Conservation (phyloP, 2,113 vertebrate genomes). For the Planiliza haematocheilus region DNA sequence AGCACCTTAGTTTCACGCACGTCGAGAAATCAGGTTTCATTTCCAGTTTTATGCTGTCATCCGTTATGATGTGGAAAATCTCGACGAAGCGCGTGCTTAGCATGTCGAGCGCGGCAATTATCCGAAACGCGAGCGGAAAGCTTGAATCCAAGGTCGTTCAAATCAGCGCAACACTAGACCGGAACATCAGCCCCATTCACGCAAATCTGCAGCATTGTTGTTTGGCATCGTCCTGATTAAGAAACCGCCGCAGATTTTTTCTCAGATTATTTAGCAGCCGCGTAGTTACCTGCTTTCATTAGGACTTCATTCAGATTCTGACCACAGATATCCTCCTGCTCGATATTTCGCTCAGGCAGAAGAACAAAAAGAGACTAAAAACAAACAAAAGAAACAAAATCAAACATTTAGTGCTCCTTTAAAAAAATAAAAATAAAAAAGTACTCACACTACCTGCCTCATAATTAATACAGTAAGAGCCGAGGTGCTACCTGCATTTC, state of each 20-base stretch:
- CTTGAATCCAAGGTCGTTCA: conserved; percentile 9
- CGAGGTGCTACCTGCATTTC: conserved; percentile 9
- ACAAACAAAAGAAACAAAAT: conserved; percentile 5
- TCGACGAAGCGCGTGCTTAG: background rate
- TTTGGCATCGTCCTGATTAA: background rate
- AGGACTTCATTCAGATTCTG: conserved; percentile 8
- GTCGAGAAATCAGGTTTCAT: too few species aligned
- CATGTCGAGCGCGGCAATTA: background rate
- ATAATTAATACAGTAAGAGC: conserved; percentile 13
- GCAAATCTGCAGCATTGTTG: conserved; percentile 4
- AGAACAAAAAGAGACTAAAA: background rate
- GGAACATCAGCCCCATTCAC: conserved; percentile 7
- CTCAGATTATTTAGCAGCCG: background rate
- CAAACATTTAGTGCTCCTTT: too few species aligned
- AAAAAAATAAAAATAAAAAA: background rate
- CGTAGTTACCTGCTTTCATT: conserved; percentile 1
- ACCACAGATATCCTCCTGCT: background rate
- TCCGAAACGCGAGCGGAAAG: background rate
- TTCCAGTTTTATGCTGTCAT: background rate
- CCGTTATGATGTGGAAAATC: background rate
- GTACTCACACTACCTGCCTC: background rate
- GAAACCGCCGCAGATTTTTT: background rate
- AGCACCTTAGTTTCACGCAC: too few species aligned
- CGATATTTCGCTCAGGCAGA: background rate
- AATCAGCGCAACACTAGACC: background rate